phyloP scores from a whole-genome alignment of 2,797 vertebrate genomes.

The Melanotaenia maccullochi region DNA sequence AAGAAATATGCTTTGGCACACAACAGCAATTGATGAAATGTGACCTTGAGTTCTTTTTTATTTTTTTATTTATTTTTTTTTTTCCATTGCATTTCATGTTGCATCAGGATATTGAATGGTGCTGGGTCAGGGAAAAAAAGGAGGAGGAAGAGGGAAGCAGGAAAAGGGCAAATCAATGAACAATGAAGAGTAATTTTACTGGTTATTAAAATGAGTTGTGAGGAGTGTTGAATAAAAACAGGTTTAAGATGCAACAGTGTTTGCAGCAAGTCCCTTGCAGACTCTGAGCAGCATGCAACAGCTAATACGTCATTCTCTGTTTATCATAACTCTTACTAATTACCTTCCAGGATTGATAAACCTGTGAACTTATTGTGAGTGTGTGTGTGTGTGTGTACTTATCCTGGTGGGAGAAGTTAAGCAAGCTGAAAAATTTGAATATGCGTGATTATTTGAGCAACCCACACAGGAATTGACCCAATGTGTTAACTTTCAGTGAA shows the following conservation, averaged over 20 bases:
- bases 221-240: constrained; percentile 26
- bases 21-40: constrained; percentile 73
- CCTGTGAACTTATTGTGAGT: constrained; percentile 49
- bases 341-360: constrained; percentile 63
- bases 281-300: constrained; percentile 31
- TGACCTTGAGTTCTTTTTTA: constrained; percentile 72
- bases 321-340: constrained; percentile 71
- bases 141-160: not conserved
- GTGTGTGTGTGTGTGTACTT: not conserved
- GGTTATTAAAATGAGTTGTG: constrained; percentile 61
- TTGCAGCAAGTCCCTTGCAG: constrained; percentile 42
- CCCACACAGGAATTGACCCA: constrained; percentile 38
- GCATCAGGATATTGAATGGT: constrained; percentile 65
- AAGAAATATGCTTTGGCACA: constrained; percentile 76
- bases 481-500: constrained; percentile 10
- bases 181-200: constrained; percentile 46
- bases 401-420: constrained; percentile 16
- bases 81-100: constrained; percentile 14
- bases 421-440: constrained; percentile 38
- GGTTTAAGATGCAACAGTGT: constrained; percentile 37
- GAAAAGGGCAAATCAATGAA: constrained; percentile 40
- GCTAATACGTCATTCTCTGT: constrained; percentile 58
- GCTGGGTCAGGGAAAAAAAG: constrained; percentile 54
- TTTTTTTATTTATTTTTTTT: constrained; percentile 37
- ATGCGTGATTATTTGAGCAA: constrained; percentile 46